phyloP scores from a whole-genome alignment of 2,888 invertebrate genomes.

The Drosophila leonis region DNA sequence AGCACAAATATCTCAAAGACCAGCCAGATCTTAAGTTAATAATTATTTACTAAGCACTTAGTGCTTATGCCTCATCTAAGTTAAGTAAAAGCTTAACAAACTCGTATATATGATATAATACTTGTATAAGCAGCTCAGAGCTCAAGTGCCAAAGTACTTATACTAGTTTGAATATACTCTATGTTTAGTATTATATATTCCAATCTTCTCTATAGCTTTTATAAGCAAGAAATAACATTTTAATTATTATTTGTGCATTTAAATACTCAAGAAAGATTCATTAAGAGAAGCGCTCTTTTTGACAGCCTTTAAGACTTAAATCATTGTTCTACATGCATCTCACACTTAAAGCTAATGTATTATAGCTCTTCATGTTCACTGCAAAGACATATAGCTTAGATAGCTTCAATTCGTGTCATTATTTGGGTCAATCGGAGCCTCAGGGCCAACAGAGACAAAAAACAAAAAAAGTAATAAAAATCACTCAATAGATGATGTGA shows the following conservation, averaged over 20 bases:
- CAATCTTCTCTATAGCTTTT: neutral
- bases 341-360: neutral
- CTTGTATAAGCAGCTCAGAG: neutral
- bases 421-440: conserved; percentile 38
- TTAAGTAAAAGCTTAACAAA: neutral
- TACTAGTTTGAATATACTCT: neutral
- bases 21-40: neutral
- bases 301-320: neutral
- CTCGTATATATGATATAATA: neutral
- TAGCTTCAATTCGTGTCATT: conserved; percentile 12
- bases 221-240: neutral
- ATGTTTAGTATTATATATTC: neutral
- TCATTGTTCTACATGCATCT: conserved; percentile 2
- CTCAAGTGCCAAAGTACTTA: neutral
- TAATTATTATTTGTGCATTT: neutral
- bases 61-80: too few species aligned
- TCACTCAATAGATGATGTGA: conserved; percentile 22
- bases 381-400: neutral
- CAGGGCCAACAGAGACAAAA: neutral
- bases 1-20: neutral
- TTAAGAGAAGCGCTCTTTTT: neutral
- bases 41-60: neutral
- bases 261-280: neutral
- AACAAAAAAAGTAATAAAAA: conserved; percentile 4
- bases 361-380: neutral